Evolutionary conservation across 2,113 vertebrate genomes (phyloP), one percentile per base, ranked within the genome.

Genomic region (Protomyctophum bolini): DNA sequence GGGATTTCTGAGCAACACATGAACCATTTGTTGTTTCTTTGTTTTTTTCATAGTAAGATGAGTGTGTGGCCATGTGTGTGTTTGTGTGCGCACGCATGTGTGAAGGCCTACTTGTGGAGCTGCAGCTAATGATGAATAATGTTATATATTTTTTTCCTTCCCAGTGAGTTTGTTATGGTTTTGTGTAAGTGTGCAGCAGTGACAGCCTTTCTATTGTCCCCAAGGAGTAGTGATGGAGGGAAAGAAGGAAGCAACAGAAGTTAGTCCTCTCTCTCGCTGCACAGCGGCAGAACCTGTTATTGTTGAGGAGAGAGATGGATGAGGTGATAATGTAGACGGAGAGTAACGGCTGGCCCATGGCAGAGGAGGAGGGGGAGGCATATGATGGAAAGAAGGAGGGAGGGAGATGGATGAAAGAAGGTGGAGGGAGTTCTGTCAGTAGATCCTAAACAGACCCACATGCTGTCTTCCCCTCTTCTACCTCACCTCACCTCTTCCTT

Each of bases 291-390:
- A 73, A 68, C 56, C 65, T 75, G 70, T 91, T 90, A 89, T 91
- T 76, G 80, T 88, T 90, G 86, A 90, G 81, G 64, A 81, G 74
- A 67, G 82, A 81, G 82, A 87, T 72, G 41, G 83, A 83, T 77
- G 72, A 73, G 65, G 77, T 73, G 84, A 89, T 86, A 83, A 81
- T 63, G 72, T 46, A 5, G 63, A 70, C 66, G 58, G 72, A 61
- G 64, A 62, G 78, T 77, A 66, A 52, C 4, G 21, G 60, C 47
- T 65, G 33, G 33, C 3, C 33, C 33, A 41, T 58, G 68, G 76
- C 70, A 59, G 47, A 68, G 57, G 72, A 71, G 70, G 66, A 80
- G 82, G 58, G 67, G 62, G 56, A 8, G 68, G 33, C 21, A 21
- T 41, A 41, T 41, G 33, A 41, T 41, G 33, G 51, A 10, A 6